Evolutionary conservation across 2,797 vertebrate species (phyloP), one percentile per base, ranked within the genome.

Genomic region (Craterocephalus amniculus): DNA sequence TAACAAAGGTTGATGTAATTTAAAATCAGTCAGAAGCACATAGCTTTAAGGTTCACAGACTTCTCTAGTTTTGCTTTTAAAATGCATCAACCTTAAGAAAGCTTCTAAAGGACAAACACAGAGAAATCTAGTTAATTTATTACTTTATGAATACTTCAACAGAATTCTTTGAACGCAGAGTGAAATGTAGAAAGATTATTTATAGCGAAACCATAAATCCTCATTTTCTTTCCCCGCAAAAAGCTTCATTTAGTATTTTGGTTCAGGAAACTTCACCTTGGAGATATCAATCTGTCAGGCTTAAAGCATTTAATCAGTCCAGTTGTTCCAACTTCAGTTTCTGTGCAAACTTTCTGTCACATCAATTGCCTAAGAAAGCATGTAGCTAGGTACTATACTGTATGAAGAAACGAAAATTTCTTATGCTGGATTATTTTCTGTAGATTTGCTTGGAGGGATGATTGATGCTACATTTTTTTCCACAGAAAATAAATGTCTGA

Each of bases 321-420:
- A 74, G 67, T 78, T 85, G 58, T 85, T 77, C 24, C 2, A 1
- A 72, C 78, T 76, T 79, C 66, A 78, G 69, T 62, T 86, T 84
- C 61, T 61, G 20, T 55, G n/a, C n/a, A 67, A 18, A 64, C 27
- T 31, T 51, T 51, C 26, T 51, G 4, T 51, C 3, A 24, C 35
- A 45, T 70, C 29, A 40, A 40, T 6, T 31, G 51, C 74, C 58
- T 61, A 73, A 77, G 61, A 78, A 76, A 85, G 20, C 68, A 29
- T 11, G 7, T n/a, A n/a, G 43, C 24, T 13, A 45, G 14, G 0
- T 4, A 54, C 32, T 6, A 29, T 40, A 34, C 8, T n/a, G n/a
- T n/a, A n/a, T n/a, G n/a, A n/a, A n/a, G n/a, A n/a, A 57, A 56
- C 13, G 54, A 12, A 57, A 0, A 29, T 54, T 36, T 64, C 5